Evolutionary conservation across 2,113 vertebrate genomes (phyloP).

Genomic region (Colossoma macropomum): DNA sequence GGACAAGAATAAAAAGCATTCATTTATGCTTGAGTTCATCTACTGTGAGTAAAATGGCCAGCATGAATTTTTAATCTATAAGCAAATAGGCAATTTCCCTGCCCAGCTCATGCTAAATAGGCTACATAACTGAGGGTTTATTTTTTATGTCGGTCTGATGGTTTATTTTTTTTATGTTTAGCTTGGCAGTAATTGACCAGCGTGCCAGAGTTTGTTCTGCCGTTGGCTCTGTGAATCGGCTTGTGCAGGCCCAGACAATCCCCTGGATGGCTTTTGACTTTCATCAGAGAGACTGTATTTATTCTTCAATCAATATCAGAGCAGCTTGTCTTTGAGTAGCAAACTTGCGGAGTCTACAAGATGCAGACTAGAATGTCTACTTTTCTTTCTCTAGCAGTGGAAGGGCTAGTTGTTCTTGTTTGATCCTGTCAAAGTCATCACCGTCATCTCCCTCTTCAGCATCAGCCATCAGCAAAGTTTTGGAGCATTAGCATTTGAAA

Average conservation of each 20-base stretch:
- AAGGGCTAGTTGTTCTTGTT: background rate
- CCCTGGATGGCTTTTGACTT: background rate
- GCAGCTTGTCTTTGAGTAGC: background rate
- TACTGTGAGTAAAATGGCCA: background rate
- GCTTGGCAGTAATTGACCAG: background rate
- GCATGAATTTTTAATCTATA: constrained; percentile 2
- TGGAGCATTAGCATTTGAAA: background rate
- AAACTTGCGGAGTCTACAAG: background rate
- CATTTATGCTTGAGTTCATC: constrained; percentile 9
- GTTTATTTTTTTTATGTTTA: background rate
- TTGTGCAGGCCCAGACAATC: background rate
- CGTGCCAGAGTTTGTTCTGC: background rate
- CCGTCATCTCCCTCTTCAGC: background rate
- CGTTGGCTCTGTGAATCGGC: background rate
- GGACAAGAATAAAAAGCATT: background rate
- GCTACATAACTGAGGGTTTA: background rate
- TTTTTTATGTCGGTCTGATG: background rate
- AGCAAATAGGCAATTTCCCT: background rate
- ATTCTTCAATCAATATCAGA: background rate
- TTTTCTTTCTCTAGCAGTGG: background rate
- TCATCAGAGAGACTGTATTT: background rate
- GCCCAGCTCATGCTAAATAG: background rate
- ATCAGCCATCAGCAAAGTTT: background rate
- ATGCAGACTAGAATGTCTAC: background rate
- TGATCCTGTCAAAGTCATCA: background rate